Conservation (phyloP, 1,140 invertebrate species). For the Cylas formicarius region DNA sequence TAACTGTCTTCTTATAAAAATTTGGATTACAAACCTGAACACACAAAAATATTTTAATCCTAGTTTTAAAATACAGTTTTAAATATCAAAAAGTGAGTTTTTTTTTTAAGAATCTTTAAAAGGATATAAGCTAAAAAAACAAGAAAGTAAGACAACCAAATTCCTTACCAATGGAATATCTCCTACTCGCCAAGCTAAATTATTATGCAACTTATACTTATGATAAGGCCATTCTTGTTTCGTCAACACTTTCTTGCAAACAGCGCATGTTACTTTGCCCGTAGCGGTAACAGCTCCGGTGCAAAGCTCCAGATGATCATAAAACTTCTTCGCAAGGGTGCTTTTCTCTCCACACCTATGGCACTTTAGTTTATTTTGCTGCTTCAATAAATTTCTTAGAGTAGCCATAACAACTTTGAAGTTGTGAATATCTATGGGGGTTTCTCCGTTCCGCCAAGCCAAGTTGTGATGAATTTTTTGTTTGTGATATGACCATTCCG, state of each 20-base stretch:
- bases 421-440: conserved; percentile 4
- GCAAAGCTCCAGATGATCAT: conserved; percentile 17
- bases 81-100: no score
- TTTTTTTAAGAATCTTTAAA: no score
- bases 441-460: conserved; percentile 15
- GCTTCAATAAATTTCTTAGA: conserved; percentile 18
- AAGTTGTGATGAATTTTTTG: conserved; percentile 13
- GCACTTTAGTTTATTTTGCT: conserved; percentile 12
- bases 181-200: conserved; percentile 34
- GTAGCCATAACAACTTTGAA: conserved; percentile 1
- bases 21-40: no score
- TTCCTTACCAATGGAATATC: conserved; percentile 29
- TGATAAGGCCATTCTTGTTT: conserved; percentile 28
- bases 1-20: no score
- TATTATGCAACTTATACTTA: conserved; percentile 32
- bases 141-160: neutral
- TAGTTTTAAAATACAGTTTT: no score
- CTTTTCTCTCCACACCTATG: conserved; percentile 9
- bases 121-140: no score
- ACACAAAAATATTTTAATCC: no score
- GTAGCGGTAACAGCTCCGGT: conserved; percentile 6
- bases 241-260: conserved; percentile 27
- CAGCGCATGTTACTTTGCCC: conserved; percentile 27
- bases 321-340: conserved; percentile 6
- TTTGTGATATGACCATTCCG: conserved; percentile 19